These are phyloP conservation scores for Drosophila sturtevanti DNA, from an alignment of 1,140 invertebrate species.

Conservation along the genomic window DNA sequence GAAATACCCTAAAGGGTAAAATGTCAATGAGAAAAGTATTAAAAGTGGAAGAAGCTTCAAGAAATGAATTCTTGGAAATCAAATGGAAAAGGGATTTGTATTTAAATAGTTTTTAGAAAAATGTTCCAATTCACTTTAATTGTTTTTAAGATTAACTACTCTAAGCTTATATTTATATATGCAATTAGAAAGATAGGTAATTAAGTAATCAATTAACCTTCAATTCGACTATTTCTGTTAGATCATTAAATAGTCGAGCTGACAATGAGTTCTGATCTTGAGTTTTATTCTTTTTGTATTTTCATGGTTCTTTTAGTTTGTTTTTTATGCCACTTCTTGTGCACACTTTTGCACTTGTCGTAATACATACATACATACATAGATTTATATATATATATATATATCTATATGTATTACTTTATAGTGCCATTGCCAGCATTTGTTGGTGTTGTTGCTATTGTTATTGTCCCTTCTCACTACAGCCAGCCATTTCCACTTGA, in stretches of 20 bases:
- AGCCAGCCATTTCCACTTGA: slow-evolving; percentile 59
- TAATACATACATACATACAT: slow-evolving; percentile 36
- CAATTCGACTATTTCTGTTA: not conserved
- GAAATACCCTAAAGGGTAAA: no score
- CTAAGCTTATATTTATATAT: no score
- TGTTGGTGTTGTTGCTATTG: slow-evolving; percentile 25
- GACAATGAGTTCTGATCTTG: not conserved
- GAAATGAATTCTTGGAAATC: no score
- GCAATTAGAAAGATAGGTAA: no score
- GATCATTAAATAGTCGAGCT: not conserved
- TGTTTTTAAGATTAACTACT: no score
- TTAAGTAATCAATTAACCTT: not conserved
- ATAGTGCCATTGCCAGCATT: slow-evolving; percentile 43
- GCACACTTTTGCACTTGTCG: slow-evolving; percentile 72
- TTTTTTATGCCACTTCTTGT: slow-evolving; percentile 70
- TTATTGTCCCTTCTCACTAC: slow-evolving; percentile 23
- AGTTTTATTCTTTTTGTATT: not conserved
- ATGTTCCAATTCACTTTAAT: no score
- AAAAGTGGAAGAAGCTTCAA: no score
- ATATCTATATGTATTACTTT: slow-evolving; percentile 24
- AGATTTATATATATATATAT: not conserved
- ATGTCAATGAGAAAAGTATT: no score
- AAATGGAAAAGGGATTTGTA: no score
- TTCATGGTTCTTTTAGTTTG: slow-evolving; percentile 35
- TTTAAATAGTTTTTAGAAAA: no score